These are phyloP conservation scores for Capreolus pygargus DNA, from an alignment of 2,113 vertebrate genomes.

Conservation along the genomic window DNA sequence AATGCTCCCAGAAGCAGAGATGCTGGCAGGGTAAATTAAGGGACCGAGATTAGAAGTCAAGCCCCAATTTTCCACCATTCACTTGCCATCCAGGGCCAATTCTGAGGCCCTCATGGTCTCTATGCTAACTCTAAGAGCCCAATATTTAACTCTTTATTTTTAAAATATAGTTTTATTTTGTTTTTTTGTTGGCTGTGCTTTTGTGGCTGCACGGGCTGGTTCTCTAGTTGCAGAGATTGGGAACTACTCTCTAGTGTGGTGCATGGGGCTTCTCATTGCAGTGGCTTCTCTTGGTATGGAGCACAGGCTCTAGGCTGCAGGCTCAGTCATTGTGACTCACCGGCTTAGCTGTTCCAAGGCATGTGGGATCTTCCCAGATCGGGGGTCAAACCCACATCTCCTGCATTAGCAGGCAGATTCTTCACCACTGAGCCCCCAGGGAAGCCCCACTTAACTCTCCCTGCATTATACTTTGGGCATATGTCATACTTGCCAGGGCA, in stretches of 20 bases:
- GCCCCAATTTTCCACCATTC: too few species aligned
- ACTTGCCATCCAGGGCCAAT: neutral
- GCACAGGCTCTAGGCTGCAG: neutral
- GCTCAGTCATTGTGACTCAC: rapidly evolving
- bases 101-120: neutral
- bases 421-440: neutral
- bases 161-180: neutral
- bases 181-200: neutral
- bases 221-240: neutral
- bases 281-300: neutral
- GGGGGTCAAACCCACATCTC: neutral
- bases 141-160: neutral
- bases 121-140: neutral
- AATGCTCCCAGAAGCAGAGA: neutral
- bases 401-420: neutral
- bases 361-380: neutral
- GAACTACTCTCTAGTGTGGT: neutral
- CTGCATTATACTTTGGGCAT: neutral
- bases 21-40: neutral
- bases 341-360: neutral
- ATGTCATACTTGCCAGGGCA: neutral
- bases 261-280: neutral
- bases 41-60: neutral
- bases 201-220: neutral
- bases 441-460: neutral